Evolutionary conservation across 2,113 vertebrate genomes (phyloP), one percentile per base, ranked within the genome.

Genomic region (Melospiza georgiana): DNA sequence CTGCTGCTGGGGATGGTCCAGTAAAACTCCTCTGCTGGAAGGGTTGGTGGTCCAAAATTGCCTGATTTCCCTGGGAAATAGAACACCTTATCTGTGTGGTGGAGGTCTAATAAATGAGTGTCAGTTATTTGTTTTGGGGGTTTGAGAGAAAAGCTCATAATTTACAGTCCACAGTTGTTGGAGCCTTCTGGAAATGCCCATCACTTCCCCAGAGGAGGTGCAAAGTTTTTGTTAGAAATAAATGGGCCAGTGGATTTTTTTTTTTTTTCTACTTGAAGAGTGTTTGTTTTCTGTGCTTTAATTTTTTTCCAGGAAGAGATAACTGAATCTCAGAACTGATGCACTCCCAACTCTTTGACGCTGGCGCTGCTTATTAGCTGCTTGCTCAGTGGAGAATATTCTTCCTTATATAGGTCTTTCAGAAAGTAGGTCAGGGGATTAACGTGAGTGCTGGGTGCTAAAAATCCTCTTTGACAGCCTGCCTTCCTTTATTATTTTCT

Each of bases 371-470:
- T 93, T 89, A 62, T 92, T 94, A 94, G 77, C 58, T 96, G 92
- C 89, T 94, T 95, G 92, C 93, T 90, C 75, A 93, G 93, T 94
- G 85, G 57, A 97, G 96, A 94, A 93, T 84, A 82, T 94, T 95
- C 88, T 97, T 96, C 96, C 96, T 91, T 96, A 97, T 96, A 96
- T 96, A 97, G 96, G 77, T 58, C 88, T 96, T 93, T 89, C 57
- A 90, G 90, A 97, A 97, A 96, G 66, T 96, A 97, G 96, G 96
- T 97, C 96, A 97, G 95, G 77, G 84, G 88, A 96, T 89, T 95
- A 95, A 92, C 55, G 22, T 43, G 61, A 84, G 66, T 43, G 20
- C 57, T 15, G 88, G 76, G 41, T 93, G 88, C 86, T 93, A 82
- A 96, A 94, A 96, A 97, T 96, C 92, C 66, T 96, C 83, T 84